phyloP scores from a whole-genome alignment of 2,113 vertebrate species.

The Gymnobelideus leadbeateri region DNA sequence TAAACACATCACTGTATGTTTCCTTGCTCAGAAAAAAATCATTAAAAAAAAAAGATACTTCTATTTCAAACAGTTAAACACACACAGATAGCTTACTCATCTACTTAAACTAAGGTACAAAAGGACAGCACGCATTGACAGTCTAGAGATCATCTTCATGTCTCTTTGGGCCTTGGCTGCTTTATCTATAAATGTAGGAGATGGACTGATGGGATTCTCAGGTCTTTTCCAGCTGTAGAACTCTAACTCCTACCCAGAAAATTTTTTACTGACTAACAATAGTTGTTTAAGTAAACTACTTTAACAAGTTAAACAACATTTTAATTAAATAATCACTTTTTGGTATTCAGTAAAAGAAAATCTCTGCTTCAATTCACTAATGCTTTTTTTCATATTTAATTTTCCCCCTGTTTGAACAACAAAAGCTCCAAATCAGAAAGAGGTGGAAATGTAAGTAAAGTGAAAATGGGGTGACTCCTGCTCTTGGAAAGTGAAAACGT shows the following conservation, averaged over 20 bases:
- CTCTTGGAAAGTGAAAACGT: no score
- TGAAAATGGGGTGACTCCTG: neutral
- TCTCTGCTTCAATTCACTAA: conserved; percentile 13
- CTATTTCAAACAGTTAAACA: conserved; percentile 33
- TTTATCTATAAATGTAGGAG: neutral
- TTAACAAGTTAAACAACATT: neutral
- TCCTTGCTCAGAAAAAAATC: neutral
- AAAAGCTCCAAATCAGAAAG: neutral
- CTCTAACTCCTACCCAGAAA: neutral
- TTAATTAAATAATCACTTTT: conserved; percentile 10
- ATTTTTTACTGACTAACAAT: neutral
- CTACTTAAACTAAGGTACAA: neutral
- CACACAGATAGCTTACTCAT: conserved; percentile 7
- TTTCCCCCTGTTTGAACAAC: conserved; percentile 18
- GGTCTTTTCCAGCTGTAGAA: neutral
- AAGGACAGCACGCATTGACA: neutral
- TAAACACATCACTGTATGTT: neutral
- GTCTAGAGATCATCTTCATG: conserved; percentile 30
- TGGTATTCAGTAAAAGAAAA: neutral
- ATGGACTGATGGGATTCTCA: neutral
- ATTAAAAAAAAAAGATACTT: conserved; percentile 51
- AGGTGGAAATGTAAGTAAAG: neutral
- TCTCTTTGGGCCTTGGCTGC: neutral
- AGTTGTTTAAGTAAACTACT: neutral
- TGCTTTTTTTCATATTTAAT: conserved; percentile 30